Conservation (phyloP, 2,797 vertebrate species). For the Leucoraja ocellata region DNA sequence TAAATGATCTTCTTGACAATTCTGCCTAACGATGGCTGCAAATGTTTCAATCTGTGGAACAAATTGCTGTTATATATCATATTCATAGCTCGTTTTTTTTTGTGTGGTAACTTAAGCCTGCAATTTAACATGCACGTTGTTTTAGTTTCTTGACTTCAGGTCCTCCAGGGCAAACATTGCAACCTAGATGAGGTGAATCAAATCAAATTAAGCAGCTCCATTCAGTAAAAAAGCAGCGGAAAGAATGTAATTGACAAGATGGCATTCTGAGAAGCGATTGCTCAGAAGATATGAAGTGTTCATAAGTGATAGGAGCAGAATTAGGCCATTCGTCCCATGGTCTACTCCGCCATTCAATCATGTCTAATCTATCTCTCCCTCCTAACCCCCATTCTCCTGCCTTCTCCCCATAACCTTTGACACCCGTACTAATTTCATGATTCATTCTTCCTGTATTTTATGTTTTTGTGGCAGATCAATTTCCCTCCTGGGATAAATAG, state of each 20-base stretch:
- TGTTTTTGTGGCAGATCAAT: too few relatives aligned
- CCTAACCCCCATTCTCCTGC: too few relatives aligned
- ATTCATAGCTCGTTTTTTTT: background rate
- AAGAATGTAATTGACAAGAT: background rate
- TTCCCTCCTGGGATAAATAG: too few relatives aligned
- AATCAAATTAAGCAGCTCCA: background rate
- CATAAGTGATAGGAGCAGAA: too few relatives aligned
- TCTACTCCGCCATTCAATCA: too few relatives aligned
- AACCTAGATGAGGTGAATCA: background rate
- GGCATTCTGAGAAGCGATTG: background rate
- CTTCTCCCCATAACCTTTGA: too few relatives aligned
- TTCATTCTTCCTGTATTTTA: too few relatives aligned
- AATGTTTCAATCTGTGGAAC: background rate
- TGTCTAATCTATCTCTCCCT: too few relatives aligned
- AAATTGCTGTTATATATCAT: background rate
- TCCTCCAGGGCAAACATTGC: background rate
- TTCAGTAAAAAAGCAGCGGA: slow-evolving; percentile 11
- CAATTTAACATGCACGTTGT: background rate
- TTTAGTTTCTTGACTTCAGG: background rate
- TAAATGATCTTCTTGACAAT: too few relatives aligned
- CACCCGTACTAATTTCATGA: too few relatives aligned
- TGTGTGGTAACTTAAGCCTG: background rate
- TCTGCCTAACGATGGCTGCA: too few relatives aligned
- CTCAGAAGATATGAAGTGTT: background rate
- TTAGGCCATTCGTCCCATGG: too few relatives aligned